Evolutionary conservation across 2,113 vertebrate genomes (phyloP), one percentile per base, ranked within the genome.

Genomic region (Amphiprion ocellaris): DNA sequence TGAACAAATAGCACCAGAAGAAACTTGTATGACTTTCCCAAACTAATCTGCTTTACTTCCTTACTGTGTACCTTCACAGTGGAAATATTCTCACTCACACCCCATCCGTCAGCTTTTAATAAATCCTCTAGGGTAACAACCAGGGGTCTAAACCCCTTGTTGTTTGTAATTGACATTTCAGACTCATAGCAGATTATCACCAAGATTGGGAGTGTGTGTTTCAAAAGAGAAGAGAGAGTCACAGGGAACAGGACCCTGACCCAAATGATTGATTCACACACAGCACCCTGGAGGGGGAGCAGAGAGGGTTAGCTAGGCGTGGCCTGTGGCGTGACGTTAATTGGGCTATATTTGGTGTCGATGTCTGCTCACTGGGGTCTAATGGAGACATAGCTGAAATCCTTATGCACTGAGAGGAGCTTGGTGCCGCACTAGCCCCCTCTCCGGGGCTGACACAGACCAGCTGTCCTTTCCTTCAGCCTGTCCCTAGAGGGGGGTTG

Each of bases 391-490:
- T 94, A 92, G 93, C 86, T 94, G 94, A 89, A 92, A 94, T 94
- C 93, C 77, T 87, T 89, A 77, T 77, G 71, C 63, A 75, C 89
- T 90, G 85, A 88, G 84, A 89, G 74, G 84, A 78, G 60, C 72
- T 79, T 74, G 16, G 76, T 73, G 58, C 77, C 17, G 14, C 74
- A 6, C 79, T 86, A 58, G 1, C 46, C 62, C 62, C 76, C 85
- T 80, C 79, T 74, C 72, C 23, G 41, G 46, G 69, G 71, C 81
- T 81, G 82, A 86, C 59, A 61, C 60, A 56, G 69, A 87, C 83
- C 94, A 95, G 92, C 93, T 95, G 94, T 93, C 88, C 82, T 87
- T 94, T 94, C 92, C 89, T 92, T 94, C 88, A 93, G 79, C 86
- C 58, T n/a, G 75, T 80, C 56, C 9, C 41, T 10, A 16, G 37